Percentiles rank a stretch among this genome's conserved stretches.
Evolutionary conservation across 2,888 invertebrate species (phyloP).

Genomic region (Hoplodrina blanda): DNA sequence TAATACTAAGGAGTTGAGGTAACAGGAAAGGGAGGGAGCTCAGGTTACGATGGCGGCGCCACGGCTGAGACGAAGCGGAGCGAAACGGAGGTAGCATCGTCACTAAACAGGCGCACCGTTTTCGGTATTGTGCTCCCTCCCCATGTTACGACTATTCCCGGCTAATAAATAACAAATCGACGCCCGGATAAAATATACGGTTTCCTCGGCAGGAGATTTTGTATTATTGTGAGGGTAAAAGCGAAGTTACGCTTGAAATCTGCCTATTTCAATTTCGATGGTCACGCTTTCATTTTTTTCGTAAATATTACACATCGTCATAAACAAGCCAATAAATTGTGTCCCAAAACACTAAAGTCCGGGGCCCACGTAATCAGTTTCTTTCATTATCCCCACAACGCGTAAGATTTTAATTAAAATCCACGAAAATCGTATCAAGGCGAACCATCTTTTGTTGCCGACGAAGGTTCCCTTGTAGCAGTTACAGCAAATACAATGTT

Average conservation of each 20-base stretch:
- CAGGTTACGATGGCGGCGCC: constrained; percentile 74
- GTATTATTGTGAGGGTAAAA: constrained; percentile 76
- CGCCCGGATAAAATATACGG: constrained; percentile 88
- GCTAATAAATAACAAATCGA: constrained; percentile 91
- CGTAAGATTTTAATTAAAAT: constrained; percentile 90
- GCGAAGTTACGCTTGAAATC: constrained; percentile 75
- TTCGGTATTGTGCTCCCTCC: constrained; percentile 86
- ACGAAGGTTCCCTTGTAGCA: constrained; percentile 83
- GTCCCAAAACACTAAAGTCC: constrained; percentile 73
- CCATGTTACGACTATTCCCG: constrained; percentile 88
- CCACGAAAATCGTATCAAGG: constrained; percentile 84
- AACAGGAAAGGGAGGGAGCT: constrained; percentile 76
- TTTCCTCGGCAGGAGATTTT: constrained; percentile 83
- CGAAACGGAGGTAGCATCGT: constrained; percentile 85
- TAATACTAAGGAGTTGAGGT: constrained; percentile 67
- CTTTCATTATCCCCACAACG: constrained; percentile 80
- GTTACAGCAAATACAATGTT: constrained; percentile 87
- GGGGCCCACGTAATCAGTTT: constrained; percentile 77
- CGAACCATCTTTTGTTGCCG: constrained; percentile 84
- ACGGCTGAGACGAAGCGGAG: constrained; percentile 77
- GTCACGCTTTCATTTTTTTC: constrained; percentile 65
- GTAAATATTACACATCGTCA: constrained; percentile 64
- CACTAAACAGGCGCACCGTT: constrained; percentile 88
- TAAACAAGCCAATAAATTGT: constrained; percentile 75
- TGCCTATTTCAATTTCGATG: constrained; percentile 75